Percentiles rank a stretch among this genome's conserved stretches.
Conservation (phyloP, 2,888 invertebrate species). For the Lycaena phlaeas region DNA sequence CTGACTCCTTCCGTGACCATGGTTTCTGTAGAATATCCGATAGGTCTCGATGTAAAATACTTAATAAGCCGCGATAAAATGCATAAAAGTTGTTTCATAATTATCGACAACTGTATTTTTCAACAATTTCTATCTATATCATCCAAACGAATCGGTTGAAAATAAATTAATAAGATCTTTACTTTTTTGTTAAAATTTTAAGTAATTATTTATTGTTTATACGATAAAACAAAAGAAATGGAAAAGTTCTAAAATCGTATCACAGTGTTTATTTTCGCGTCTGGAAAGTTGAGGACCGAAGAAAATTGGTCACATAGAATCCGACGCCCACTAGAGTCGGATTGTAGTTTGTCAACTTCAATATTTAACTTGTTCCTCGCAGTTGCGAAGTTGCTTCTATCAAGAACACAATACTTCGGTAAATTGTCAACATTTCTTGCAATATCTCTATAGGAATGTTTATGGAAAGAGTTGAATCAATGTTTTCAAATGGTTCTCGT, state of each 20-base stretch:
- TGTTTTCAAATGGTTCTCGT: too few relatives aligned
- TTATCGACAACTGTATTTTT: too few relatives aligned
- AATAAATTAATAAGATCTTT: background rate
- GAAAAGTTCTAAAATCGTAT: slow-evolving; percentile 8
- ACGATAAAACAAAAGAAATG: background rate
- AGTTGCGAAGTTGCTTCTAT: slow-evolving; percentile 35
- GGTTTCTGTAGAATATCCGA: too few relatives aligned
- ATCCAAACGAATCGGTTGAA: too few relatives aligned
- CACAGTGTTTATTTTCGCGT: slow-evolving; percentile 13
- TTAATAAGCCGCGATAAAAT: too few relatives aligned
- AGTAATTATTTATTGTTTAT: background rate
- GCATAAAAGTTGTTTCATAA: too few relatives aligned
- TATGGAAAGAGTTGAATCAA: too few relatives aligned
- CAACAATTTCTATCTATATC: too few relatives aligned
- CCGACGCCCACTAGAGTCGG: slow-evolving; percentile 25
- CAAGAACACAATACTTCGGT: slow-evolving; percentile 35
- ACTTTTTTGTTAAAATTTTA: background rate
- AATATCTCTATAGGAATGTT: slow-evolving; percentile 1
- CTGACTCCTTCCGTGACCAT: too few relatives aligned
- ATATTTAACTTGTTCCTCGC: slow-evolving; percentile 52
- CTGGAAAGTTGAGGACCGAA: slow-evolving; percentile 16
- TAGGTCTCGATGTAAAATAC: too few relatives aligned
- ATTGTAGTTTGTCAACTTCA: slow-evolving; percentile 50
- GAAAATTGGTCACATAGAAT: slow-evolving; percentile 17
- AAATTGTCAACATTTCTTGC: slow-evolving; percentile 10